Evolutionary conservation across 2,113 vertebrate genomes (phyloP).

Genomic region (Grammomys dolichurus): DNA sequence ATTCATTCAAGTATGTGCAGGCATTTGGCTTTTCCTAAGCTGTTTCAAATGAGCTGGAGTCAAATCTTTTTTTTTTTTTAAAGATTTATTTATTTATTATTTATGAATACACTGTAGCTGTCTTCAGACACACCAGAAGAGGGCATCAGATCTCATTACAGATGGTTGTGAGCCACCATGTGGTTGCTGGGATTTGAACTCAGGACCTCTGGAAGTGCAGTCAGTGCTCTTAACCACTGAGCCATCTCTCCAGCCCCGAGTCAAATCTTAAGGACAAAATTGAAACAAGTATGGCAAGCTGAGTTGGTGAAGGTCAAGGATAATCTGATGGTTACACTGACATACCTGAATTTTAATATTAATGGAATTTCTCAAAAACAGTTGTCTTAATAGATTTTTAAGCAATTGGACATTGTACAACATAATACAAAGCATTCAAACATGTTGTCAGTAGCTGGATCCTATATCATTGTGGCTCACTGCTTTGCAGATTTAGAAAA

Average conservation of each 20-base stretch:
- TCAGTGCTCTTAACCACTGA: too few species aligned
- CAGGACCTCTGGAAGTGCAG: too few species aligned
- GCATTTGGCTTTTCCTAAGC: not conserved
- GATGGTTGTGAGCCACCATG: too few species aligned
- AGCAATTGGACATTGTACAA: conserved; percentile 37
- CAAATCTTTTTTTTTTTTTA: too few species aligned
- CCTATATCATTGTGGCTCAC: conserved; percentile 31
- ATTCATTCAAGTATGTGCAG: conserved; percentile 40
- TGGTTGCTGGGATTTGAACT: too few species aligned
- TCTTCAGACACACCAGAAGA: too few species aligned
- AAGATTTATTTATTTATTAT: too few species aligned
- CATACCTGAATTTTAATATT: conserved; percentile 42
- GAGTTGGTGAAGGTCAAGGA: conserved; percentile 3
- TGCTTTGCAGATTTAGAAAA: conserved; percentile 42
- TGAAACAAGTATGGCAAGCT: not conserved
- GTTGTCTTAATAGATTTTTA: conserved; percentile 46
- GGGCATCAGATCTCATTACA: too few species aligned
- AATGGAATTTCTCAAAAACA: not conserved
- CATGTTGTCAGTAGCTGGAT: conserved; percentile 23
- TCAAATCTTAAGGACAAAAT: conserved; percentile 22
- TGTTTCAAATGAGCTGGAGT: conserved; percentile 29
- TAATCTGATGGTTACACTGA: not conserved
- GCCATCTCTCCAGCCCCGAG: too few species aligned
- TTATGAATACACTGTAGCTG: too few species aligned
- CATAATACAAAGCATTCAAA: conserved; percentile 33